phyloP scores from a whole-genome alignment of 2,888 invertebrate genomes.

The Elmis aenea region DNA sequence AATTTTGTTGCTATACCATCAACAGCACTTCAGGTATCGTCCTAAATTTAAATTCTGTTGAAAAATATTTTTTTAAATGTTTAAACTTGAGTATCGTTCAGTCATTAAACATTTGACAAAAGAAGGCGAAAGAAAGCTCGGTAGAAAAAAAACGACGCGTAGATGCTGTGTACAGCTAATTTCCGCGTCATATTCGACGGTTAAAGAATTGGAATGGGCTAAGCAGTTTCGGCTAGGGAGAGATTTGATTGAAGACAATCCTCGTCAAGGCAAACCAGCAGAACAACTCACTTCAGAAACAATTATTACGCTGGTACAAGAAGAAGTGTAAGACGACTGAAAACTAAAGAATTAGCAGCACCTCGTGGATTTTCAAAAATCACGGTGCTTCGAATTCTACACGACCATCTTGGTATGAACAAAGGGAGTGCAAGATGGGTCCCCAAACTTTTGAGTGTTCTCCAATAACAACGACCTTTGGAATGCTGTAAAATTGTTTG shows the following conservation, averaged over 20 bases:
- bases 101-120: conserved; percentile 6
- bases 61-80: too few species aligned
- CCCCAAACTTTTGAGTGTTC: conserved; percentile 6
- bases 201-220: conserved; percentile 5
- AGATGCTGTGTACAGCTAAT: conserved; percentile 6
- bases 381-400: conserved; percentile 2
- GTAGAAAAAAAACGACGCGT: too few species aligned
- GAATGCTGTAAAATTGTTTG: conserved; percentile 7
- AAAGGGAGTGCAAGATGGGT: conserved; percentile 10
- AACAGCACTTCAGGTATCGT: too few species aligned
- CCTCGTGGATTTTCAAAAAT: conserved; percentile 2
- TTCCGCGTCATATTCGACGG: conserved; percentile 4
- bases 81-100: conserved; percentile 2
- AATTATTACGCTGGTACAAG: too few species aligned
- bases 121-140: conserved; percentile 1
- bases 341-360: conserved; percentile 7
- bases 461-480: background rate
- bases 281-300: conserved; percentile 6
- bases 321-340: conserved; percentile 1
- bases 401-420: conserved; percentile 6
- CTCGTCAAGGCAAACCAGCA: conserved; percentile 3
- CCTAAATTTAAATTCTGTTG: background rate
- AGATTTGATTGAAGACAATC: conserved; percentile 7
- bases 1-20: too few species aligned
- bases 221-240: conserved; percentile 8